Evolutionary conservation across 92 coral and sea anemone species (phyloP), one percentile per base, ranked within the genome.

Genomic region (Desmophyllum pertusum): DNA sequence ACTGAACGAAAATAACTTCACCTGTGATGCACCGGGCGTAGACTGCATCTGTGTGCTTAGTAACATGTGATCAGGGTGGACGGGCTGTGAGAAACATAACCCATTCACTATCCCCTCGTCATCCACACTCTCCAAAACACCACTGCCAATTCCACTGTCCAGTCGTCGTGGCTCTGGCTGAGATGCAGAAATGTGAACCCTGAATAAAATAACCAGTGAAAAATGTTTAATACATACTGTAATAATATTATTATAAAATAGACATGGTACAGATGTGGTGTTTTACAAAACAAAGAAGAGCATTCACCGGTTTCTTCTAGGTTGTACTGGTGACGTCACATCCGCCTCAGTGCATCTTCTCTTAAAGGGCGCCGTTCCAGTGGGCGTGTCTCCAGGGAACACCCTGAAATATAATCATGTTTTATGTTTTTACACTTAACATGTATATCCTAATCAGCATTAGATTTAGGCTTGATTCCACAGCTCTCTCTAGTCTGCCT

Each of bases 1-100:
- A 3, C 4, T 35, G 18, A 76, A 43, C 81, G n/a, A 53, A 11
- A 3, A 51, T 19, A 29, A 0, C 25, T 30, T 68, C 61, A 91
- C 95, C 93, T 95, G 98, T 43, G 98, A 93, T 57, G 93, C 85
- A 13, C 98, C 93, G 40, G 95, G 98, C 10, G 98, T 95, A 40
- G 92, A 86, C 3, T 97, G 94, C 66, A 91, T 83, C 86, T 95
- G 98, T 50, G 98, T 95, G 63, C 94, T 88, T 48, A 96, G 91
- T 55, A 96, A 81, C 98, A 96, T 92, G 90, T 96, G 98, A 79
- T 94, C 98, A 9, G 88, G 96, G 66, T 92, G 98, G 51, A 96
- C 92, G 41, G 98, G 98, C 83, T 96, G 98, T 0, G 98, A 96
- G 75, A 94, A 96, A 91, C 98, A 96, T 80, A 90, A 75, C 23